Evolutionary conservation across 2,797 vertebrate genomes (phyloP).

Genomic region (Eutrigla gurnardus): DNA sequence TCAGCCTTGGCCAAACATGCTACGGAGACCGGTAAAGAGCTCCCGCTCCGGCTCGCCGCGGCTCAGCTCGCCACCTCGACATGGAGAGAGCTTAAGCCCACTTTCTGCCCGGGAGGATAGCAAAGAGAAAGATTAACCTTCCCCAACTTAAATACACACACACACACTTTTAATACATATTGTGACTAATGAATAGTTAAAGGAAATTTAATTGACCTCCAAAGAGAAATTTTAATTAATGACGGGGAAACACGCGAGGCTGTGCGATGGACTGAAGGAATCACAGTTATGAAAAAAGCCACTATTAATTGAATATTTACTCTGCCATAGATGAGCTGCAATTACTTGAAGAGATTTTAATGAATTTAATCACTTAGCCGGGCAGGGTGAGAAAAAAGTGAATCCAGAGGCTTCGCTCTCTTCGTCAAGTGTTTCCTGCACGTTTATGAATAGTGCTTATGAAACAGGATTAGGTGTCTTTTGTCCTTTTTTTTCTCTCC

Average conservation of each 20-base stretch:
- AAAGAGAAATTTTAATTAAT: constrained; percentile 84
- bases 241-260: constrained; percentile 66
- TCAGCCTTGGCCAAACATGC: constrained; percentile 76
- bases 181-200: constrained; percentile 81
- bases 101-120: constrained; percentile 43
- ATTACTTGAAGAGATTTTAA: constrained; percentile 82
- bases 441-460: constrained; percentile 42
- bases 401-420: constrained; percentile 39
- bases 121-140: constrained; percentile 49
- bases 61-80: constrained; percentile 54
- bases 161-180: constrained; percentile 55
- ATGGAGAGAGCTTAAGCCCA: constrained; percentile 43
- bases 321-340: constrained; percentile 78
- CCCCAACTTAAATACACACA: constrained; percentile 3
- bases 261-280: constrained; percentile 69
- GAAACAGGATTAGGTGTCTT: constrained; percentile 44
- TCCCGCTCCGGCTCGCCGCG: constrained; percentile 26
- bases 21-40: constrained; percentile 65
- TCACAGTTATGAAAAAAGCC: constrained; percentile 80
- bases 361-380: constrained; percentile 72
- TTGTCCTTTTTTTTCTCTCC: constrained; percentile 26
- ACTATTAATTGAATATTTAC: constrained; percentile 85
- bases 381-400: constrained; percentile 25
- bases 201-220: constrained; percentile 83
- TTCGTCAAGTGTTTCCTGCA: constrained; percentile 25